phyloP scores from a whole-genome alignment of 2,113 vertebrate genomes.

The Picathartes gymnocephalus region DNA sequence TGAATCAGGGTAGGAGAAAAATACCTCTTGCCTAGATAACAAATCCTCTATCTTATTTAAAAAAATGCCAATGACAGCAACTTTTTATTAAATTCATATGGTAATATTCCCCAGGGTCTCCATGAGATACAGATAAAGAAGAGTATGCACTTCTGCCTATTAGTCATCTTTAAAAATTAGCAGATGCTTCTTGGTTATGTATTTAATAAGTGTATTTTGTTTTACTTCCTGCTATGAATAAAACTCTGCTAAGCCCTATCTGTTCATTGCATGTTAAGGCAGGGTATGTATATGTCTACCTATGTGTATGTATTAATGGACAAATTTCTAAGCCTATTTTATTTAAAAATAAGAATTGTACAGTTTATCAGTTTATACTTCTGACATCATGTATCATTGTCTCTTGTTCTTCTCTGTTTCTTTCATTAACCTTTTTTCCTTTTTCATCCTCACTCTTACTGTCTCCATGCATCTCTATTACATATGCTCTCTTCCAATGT shows the following conservation, averaged over 20 bases:
- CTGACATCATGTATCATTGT: not conserved
- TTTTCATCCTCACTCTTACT: not conserved
- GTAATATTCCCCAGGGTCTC: not conserved
- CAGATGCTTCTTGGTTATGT: not conserved
- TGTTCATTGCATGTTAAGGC: not conserved
- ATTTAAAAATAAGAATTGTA: not conserved
- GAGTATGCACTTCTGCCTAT: not conserved
- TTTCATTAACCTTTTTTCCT: not conserved
- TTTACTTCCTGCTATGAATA: not conserved
- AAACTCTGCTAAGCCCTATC: not conserved
- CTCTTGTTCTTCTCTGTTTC: not conserved
- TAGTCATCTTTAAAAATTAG: not conserved
- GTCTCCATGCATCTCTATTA: not conserved
- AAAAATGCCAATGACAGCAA: not conserved
- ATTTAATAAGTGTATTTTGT: not conserved
- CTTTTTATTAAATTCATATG: not conserved
- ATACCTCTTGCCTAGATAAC: not conserved
- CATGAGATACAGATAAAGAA: not conserved
- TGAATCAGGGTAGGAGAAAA: not conserved
- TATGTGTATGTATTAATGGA: not conserved
- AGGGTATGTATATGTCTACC: not conserved
- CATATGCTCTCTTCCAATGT: not conserved
- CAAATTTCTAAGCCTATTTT: not conserved
- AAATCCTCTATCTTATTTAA: not conserved
- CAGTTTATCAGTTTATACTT: not conserved